Conservation (phyloP, 2,797 vertebrate species). For the Petrocephalus schoutedeni region DNA sequence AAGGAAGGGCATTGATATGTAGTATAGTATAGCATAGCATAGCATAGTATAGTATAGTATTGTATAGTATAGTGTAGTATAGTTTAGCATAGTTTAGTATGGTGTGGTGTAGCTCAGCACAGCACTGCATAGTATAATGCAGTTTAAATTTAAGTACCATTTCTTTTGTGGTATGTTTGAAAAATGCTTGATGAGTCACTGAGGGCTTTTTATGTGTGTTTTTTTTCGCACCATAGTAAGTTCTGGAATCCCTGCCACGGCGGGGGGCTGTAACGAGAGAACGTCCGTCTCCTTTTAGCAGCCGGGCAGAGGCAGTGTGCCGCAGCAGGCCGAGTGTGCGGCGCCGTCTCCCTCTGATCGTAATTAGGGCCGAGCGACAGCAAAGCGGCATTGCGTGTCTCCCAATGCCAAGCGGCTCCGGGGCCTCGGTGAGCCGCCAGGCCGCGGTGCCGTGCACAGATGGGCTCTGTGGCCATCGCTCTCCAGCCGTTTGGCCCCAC, state of each 20-base stretch:
- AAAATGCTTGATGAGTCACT: background rate
- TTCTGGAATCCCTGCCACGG: background rate
- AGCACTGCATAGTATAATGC: background rate
- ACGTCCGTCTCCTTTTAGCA: background rate
- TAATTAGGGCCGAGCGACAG: conserved; percentile 14
- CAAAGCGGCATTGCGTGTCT: background rate
- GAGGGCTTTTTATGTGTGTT: background rate
- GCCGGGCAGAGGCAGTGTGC: background rate
- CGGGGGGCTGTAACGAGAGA: background rate
- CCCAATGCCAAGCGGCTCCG: background rate
- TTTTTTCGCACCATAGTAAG: background rate
- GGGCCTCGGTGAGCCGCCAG: background rate
- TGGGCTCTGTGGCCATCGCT: background rate
- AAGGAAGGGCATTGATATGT: background rate
- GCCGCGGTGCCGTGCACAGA: background rate
- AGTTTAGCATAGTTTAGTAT: background rate
- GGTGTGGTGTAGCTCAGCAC: background rate
- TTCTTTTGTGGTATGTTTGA: background rate
- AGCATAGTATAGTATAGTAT: no score
- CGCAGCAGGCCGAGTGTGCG: background rate
- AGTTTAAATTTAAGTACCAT: background rate
- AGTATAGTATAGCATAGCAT: background rate
- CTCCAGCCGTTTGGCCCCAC: background rate
- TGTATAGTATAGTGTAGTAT: no score
- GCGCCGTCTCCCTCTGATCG: conserved; percentile 10